Base-by-base conservation (phyloP, 2,888 invertebrate genomes). In the Lepeophtheirus nordmannii region DNA sequence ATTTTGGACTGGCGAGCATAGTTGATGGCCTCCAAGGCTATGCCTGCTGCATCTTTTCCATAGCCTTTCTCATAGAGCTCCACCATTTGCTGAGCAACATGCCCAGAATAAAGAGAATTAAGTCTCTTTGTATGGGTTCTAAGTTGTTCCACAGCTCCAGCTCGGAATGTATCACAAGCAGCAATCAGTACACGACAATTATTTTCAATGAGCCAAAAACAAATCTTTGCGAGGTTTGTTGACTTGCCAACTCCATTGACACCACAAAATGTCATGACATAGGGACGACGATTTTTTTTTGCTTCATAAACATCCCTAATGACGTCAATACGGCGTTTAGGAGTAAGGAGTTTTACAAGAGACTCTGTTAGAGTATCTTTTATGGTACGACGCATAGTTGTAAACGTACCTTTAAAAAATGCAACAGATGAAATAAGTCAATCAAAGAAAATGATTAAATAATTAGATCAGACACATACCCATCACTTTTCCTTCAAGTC, bases 231-330 rank as follows among this genome's bases (percentile, higher is more conserved):
- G 65, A 98, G 79, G 79, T 99, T 98, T 1, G 98, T 98, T 0
- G 94, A 96, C 74, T 98, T 98, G 65, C 98, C 98, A 0, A 98
- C 98, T 17, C 98, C 98, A 76, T 99, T 98, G 1, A 91, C 98
- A 68, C 98, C 98, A 77, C 98, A 99, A 75, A 99, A 99, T 0
- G 91, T 82, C 80, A 97, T 88, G 10, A 91, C 86, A 74, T 90
- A 99, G 0, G 98, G 96, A n/a, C 85, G 80, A n/a, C 82, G 81
- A 63, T 84, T 82, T 61, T 75, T 72, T 74, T 86, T 85, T 1
- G 93, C 88, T 73, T 97, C 94, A 73, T 93, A 78, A 14, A 94
- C 92, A 76, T 99, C 98, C 56, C 98, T 82, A 57, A 99, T 80
- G 72, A 99, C 93, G 78, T 98, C 96, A 56, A 98, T 87, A 66